Base-by-base conservation (phyloP, 1,140 invertebrate species). In the Hestina assimilis region DNA sequence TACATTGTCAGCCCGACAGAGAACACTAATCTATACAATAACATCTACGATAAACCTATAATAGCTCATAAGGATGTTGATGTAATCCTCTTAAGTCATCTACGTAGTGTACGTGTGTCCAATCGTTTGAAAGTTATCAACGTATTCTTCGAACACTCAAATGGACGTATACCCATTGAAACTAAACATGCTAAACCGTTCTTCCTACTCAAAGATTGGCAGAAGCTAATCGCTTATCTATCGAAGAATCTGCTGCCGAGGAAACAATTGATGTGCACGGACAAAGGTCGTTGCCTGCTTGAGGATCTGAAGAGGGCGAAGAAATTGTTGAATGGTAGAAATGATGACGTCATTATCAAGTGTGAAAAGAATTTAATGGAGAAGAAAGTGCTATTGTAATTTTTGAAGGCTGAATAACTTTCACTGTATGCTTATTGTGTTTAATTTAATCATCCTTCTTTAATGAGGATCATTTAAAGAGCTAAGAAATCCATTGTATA, bases 41-140 rank as follows among this genome's bases (percentile, higher is more conserved):
- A 73, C 28, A 86, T 85, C n/a, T 87, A 85, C 19, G 82, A 85
- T 12, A 76, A 82, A 63, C 79, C 82, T 0, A 84, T 84, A 2
- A 69, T 77, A 7, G 66, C 79, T 0, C 76, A 83, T 21, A 75
- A 66, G 45, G 63, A 83, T 20, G 66, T 85, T 0, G 83, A 86
- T 28, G 48, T 38, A 0, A 52, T 85, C 0, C 59, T 83, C 0
- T 59, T 88, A 1, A 69, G 75, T 0, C 59, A 79, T 42, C 41
- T 86, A 0, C 73, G 66, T 48, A 56, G 67, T 0, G 65, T 42
- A 21, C 57, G 72, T 40, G 59, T 54, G 0, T 60, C 68, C 0
- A 63, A 63, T 28, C 53, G 54, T 33, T 65, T 55, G 0, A 85
- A 87, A 35, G 66, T 87, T 0, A 56, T 78, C 46, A 86, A 84